Base-by-base conservation (phyloP, 2,113 vertebrate species). In the Brachirus orientalis region DNA sequence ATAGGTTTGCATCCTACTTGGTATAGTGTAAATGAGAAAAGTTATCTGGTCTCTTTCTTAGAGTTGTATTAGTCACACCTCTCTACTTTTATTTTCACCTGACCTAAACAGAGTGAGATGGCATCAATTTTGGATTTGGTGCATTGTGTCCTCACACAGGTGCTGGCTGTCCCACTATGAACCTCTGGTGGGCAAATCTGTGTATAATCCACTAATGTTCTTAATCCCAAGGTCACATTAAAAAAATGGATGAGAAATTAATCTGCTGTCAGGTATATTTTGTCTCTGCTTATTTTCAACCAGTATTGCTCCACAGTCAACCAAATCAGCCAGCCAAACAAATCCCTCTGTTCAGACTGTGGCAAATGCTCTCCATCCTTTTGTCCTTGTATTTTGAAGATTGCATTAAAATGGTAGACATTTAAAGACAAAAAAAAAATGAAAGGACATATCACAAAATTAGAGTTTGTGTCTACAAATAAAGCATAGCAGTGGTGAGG, bases 151-250 rank as follows among this genome's bases (percentile, higher is more conserved):
- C 88, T 85, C 48, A 18, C 48, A 69, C 84, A 90, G 89, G 89
- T 87, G 73, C 80, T 60, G 79, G 8, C 71, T 88, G 84, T 90
- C 77, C 85, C 77, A 60, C 79, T 53, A 41, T 76, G 73, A 87
- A 72, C 88, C 75, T 84, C 65, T 65, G 70, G 68, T 84, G 84
- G 89, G 75, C 80, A 91, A 88, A 92, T 85, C 87, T 87, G 79
- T 80, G 71, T 75, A 87, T 90, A 91, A 90, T 91, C 90, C 85
- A 28, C 80, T 86, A 88, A 88, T 80, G 85, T 87, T 88, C 84
- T 74, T 91, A 91, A 93, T 92, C 91, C 89, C 47, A 66, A 65
- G 83, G 86, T 90, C 89, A 90, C 86, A 90, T 89, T 90, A 85
- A 88, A 91, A 46, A 90, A 88, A 79, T 86, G 83, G 81, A 89